Evolutionary conservation across 2,888 invertebrate species (phyloP).

Genomic region (Bellardia bayeri): DNA sequence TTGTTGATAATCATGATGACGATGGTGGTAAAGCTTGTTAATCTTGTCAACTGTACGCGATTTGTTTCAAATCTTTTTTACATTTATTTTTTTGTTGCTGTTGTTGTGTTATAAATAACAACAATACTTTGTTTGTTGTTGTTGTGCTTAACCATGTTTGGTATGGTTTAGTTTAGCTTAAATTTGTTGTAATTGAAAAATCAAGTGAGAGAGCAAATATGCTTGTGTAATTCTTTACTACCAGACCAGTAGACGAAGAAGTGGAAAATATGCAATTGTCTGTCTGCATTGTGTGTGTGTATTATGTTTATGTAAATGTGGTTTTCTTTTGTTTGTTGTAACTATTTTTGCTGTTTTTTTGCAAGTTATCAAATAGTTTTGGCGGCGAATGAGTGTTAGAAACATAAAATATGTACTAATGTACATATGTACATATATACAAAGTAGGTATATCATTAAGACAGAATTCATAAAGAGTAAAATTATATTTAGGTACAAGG

Average conservation of each 20-base stretch:
- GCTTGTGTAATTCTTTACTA: not conserved
- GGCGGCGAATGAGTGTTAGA: slow-evolving; percentile 58
- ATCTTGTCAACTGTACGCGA: slow-evolving; percentile 82
- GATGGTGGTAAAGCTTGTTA: slow-evolving; percentile 77
- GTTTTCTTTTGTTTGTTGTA: slow-evolving; percentile 33
- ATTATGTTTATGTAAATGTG: not conserved
- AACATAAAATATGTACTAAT: not conserved
- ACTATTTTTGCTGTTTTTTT: no score
- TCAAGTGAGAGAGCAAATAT: slow-evolving; percentile 49
- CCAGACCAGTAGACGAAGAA: slow-evolving; percentile 4
- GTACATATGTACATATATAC: no score
- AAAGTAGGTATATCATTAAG: not conserved
- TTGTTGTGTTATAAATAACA: slow-evolving; percentile 34
- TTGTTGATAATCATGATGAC: slow-evolving; percentile 49
- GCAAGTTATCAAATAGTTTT: slow-evolving; percentile 23
- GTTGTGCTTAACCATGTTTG: slow-evolving; percentile 66
- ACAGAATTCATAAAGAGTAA: slow-evolving; percentile 22
- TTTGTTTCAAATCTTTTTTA: slow-evolving; percentile 65
- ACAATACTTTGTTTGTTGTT: slow-evolving; percentile 36
- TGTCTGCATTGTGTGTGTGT: not conserved
- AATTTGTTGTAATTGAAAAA: slow-evolving; percentile 71
- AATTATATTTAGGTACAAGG: no score
- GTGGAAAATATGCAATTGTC: slow-evolving; percentile 28
- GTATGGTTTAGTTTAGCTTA: slow-evolving; percentile 63
- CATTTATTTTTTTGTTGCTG: slow-evolving; percentile 1